These are phyloP conservation scores for Anisognathus igniventris DNA, from an alignment of 2,797 vertebrate species.

Conservation along the genomic window DNA sequence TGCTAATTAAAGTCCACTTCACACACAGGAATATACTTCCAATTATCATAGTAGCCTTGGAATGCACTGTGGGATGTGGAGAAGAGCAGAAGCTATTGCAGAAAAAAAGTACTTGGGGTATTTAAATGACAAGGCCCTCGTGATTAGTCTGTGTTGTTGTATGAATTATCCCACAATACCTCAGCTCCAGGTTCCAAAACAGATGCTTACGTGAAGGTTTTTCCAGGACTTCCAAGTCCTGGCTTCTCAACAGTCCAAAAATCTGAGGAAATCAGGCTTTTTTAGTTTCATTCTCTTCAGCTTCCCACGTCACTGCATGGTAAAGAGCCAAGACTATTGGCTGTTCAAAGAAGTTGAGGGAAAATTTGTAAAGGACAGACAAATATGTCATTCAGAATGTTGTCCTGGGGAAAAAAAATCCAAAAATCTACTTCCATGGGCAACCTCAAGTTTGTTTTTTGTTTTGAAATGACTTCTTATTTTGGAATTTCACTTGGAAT, in stretches of 20 bases:
- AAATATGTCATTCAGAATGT: not conserved
- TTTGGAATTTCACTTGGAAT: conserved; percentile 49
- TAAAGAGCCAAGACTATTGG: not conserved
- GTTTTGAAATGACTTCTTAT: conserved; percentile 19
- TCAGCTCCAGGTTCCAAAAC: not conserved
- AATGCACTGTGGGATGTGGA: conserved; percentile 9
- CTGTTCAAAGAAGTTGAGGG: not conserved
- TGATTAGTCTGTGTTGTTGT: not conserved
- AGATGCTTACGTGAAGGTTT: not conserved
- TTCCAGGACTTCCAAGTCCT: not conserved
- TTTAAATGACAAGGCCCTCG: not conserved
- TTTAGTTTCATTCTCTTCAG: not conserved
- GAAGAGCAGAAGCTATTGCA: conserved; percentile 7
- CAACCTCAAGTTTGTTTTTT: not conserved
- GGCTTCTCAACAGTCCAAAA: not conserved
- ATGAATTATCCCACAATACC: conserved; percentile 16
- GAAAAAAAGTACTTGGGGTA: not conserved
- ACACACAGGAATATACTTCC: not conserved
- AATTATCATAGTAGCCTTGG: conserved; percentile 16
- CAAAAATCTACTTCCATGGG: not conserved
- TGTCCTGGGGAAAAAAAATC: not conserved
- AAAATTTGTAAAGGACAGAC: not conserved
- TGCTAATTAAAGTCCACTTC: conserved; percentile 44
- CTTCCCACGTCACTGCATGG: not conserved
- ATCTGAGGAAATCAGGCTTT: not conserved